Evolutionary conservation across 2,888 invertebrate genomes (phyloP).

Genomic region (Anthoptus insignis): DNA sequence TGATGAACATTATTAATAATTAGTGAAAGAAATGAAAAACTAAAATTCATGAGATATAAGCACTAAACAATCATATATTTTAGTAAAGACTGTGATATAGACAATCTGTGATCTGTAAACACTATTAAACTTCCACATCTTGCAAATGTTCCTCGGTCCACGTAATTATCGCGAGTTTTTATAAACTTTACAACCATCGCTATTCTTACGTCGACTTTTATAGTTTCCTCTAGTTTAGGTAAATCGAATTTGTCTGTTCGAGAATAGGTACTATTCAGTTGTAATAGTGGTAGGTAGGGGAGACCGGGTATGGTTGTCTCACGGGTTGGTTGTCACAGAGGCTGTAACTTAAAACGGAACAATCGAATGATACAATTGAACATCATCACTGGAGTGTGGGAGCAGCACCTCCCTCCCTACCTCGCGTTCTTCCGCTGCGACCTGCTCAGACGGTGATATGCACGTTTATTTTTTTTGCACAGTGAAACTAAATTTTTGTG

Average conservation of each 20-base stretch:
- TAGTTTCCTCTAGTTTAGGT: neutral
- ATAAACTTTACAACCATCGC: constrained; percentile 50
- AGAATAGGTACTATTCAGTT: too few species aligned
- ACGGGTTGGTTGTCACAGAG: constrained; percentile 36
- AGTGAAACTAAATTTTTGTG: constrained; percentile 23
- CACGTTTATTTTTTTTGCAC: constrained; percentile 7
- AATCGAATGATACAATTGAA: constrained; percentile 23
- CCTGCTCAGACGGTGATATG: constrained; percentile 2
- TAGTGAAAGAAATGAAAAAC: too few species aligned
- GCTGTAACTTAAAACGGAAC: constrained; percentile 32
- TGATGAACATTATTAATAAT: too few species aligned
- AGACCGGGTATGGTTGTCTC: constrained; percentile 39
- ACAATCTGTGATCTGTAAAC: constrained; percentile 11
- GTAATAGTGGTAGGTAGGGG: too few species aligned
- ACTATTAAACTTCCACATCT: constrained; percentile 32
- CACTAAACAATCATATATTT: neutral
- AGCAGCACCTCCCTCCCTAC: constrained; percentile 14
- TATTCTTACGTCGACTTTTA: constrained; percentile 43
- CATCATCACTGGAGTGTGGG: constrained; percentile 4
- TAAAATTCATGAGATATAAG: neutral
- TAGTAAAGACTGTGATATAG: neutral
- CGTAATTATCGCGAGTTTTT: constrained; percentile 42
- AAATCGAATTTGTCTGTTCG: neutral
- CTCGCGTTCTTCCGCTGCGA: constrained; percentile 8
- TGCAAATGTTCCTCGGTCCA: constrained; percentile 19